Base-by-base conservation (phyloP, 2,113 vertebrate species). In the Ictalurus furcatus region DNA sequence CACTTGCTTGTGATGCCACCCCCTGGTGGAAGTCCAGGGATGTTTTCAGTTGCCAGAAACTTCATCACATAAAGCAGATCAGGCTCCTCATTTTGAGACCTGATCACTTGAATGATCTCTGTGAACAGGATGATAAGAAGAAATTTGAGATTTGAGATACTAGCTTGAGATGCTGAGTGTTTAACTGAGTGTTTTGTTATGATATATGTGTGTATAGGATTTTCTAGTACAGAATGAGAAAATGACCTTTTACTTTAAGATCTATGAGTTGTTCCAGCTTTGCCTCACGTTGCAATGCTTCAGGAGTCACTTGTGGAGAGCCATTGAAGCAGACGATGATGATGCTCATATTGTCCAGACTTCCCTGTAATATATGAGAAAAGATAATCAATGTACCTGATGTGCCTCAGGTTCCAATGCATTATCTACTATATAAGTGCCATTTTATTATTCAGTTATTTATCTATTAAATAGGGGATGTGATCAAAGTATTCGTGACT, bases 1-100 rank as follows among this genome's bases (percentile, higher is more conserved):
- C 89, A 97, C 96, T 97, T 97, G 96, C 96, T 96, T 80, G 95
- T 94, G 89, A 97, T 93, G 34, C 97, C 96, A 30, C 96, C 96
- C 40, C 96, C 96, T 34, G 96, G 95, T 90, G 96, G 97, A 21
- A 97, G 94, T 56, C 95, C 95, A 0, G 93, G 95, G 30, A 96
- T 94, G 65, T 93, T 88, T 58, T 97, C 96, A 13, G 94, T 93
- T 23, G 93, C 92, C 92, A 97, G 93, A 85, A 92, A 94, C 89
- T 94, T 96, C 89, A 97, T 97, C 74, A 96, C 93, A 28, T 93
- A 87, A 40, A 96, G 88, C 56, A 97, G 93, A 89, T 95, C 95
- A 8, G 92, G 95, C 71, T 91, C 94, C 73, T 92, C 93, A n/a
- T 95, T 94, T 88, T 81, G 95, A 85, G 93, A 93, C 79, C 85